phyloP scores from a whole-genome alignment of 64 coral and sea anemone species.

The Pachyseris speciosa region DNA sequence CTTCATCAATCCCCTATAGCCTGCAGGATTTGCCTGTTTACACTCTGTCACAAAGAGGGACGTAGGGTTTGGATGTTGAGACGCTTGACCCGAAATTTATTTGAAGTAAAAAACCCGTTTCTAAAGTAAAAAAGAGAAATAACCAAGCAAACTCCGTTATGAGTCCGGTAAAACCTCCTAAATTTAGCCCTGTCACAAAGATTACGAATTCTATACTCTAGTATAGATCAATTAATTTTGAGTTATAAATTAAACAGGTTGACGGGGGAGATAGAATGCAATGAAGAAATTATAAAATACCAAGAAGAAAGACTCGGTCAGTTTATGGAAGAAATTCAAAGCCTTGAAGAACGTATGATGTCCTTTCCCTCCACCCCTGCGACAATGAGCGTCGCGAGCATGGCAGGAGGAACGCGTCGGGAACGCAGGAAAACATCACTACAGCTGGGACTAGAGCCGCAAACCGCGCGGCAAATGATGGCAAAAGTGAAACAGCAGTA shows the following conservation, averaged over 20 bases:
- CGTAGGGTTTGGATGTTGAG: too few relatives aligned
- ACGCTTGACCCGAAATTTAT: too few relatives aligned
- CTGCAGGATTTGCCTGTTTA: too few relatives aligned
- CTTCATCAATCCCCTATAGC: too few relatives aligned
- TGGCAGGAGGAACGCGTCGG: conserved; percentile 37
- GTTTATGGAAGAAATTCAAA: conserved; percentile 82
- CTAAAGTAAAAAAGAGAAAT: too few relatives aligned
- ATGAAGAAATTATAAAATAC: conserved; percentile 97
- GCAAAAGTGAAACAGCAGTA: conserved; percentile 91
- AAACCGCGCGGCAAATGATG: conserved; percentile 91
- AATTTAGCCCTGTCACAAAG: too few relatives aligned
- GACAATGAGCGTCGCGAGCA: conserved; percentile 72
- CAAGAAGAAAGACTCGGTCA: conserved; percentile 90
- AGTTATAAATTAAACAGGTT: conserved; percentile 20
- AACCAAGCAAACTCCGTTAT: too few relatives aligned
- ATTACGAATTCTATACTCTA: too few relatives aligned
- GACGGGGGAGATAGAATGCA: conserved; percentile 79
- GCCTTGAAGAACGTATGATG: conserved; percentile 69
- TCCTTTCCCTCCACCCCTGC: conserved; percentile 63
- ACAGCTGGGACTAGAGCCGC: conserved; percentile 60
- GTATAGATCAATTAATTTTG: too few relatives aligned
- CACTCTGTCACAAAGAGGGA: too few relatives aligned
- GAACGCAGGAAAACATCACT: conserved; percentile 53
- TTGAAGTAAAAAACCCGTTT: too few relatives aligned
- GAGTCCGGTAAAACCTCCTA: too few relatives aligned